A percentile compares a stretch with the other conserved stretches of the same genome.
phyloP scores from a whole-genome alignment of 2,797 vertebrate genomes.

The Agapornis canus region DNA sequence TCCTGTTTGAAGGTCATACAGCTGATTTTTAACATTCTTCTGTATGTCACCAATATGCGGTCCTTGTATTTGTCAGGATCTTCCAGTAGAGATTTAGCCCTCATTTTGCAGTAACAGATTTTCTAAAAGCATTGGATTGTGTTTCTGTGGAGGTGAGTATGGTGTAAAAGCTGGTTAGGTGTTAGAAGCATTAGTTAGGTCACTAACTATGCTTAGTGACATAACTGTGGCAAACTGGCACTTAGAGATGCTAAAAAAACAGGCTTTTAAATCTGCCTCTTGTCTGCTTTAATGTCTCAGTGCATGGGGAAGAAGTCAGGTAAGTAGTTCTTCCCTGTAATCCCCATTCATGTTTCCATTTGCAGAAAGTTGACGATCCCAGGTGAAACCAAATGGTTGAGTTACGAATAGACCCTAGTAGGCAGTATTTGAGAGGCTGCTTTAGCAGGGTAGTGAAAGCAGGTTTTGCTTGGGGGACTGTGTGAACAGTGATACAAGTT shows the following conservation, averaged over 20 bases:
- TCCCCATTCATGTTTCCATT: background rate
- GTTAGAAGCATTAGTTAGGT: background rate
- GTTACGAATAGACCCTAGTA: background rate
- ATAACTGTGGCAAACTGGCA: background rate
- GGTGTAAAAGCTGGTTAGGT: background rate
- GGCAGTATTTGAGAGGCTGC: background rate
- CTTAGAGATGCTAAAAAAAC: background rate
- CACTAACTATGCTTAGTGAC: background rate
- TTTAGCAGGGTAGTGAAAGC: background rate
- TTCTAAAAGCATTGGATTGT: background rate
- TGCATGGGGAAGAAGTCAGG: background rate
- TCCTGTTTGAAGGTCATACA: background rate
- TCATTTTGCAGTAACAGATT: background rate
- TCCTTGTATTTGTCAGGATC: background rate
- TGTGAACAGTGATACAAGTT: background rate
- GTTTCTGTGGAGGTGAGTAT: background rate
- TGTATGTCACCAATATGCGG: rapidly evolving
- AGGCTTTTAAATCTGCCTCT: rapidly evolving
- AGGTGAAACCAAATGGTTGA: background rate
- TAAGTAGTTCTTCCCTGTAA: background rate
- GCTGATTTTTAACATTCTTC: background rate
- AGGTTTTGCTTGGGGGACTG: background rate
- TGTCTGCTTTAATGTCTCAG: background rate
- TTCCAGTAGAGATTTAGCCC: background rate
- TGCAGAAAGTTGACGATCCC: background rate